These are phyloP conservation scores for Neodiprion lecontei DNA, from an alignment of 1,140 invertebrate species.

Conservation along the genomic window DNA sequence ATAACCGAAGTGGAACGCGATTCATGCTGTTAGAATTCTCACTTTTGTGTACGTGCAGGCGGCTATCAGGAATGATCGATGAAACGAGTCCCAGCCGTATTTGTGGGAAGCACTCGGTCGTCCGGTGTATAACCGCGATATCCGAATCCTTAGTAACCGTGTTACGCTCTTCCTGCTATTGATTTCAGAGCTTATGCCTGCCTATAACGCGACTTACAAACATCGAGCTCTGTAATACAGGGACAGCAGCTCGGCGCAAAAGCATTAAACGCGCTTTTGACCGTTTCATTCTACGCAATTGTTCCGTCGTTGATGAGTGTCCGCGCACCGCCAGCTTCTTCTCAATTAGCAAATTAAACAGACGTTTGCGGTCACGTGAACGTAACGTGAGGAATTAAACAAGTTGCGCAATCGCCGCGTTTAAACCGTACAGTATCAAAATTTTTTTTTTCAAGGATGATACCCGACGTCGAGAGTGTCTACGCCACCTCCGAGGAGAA, in stretches of 20 bases:
- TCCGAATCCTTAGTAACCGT: constrained; percentile 45
- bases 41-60: too few species aligned
- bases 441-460: constrained; percentile 34
- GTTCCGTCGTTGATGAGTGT: too few species aligned
- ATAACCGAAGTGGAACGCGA: too few species aligned
- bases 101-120: too few species aligned
- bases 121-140: not conserved
- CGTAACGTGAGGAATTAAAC: not conserved
- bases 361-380: not conserved
- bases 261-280: too few species aligned
- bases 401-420: not conserved
- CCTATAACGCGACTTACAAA: not conserved
- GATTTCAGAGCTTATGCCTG: constrained; percentile 34
- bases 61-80: too few species aligned
- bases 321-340: not conserved
- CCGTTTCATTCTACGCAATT: too few species aligned
- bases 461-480: constrained; percentile 42
- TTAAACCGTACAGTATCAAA: not conserved
- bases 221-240: not conserved
- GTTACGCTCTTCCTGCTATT: constrained; percentile 44
- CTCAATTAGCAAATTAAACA: not conserved
- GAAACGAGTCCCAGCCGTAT: too few species aligned
- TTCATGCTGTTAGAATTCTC: too few species aligned
- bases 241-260: too few species aligned
- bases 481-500: constrained; percentile 39